These are phyloP conservation scores for Limnephilus lunatus DNA, from an alignment of 2,888 invertebrate genomes.

Conservation along the genomic window DNA sequence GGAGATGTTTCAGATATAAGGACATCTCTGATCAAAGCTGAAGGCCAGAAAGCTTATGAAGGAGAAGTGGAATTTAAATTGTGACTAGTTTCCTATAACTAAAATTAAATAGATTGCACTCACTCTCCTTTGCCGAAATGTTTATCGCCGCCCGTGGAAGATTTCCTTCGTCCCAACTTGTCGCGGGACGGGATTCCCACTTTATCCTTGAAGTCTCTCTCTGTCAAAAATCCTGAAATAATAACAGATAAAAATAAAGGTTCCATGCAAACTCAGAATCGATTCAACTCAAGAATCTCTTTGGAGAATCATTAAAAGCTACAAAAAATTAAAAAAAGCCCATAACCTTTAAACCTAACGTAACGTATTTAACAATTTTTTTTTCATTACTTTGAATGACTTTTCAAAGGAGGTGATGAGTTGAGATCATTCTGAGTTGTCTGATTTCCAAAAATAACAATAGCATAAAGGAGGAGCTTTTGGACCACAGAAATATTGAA, in stretches of 20 bases:
- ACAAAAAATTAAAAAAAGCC: no score
- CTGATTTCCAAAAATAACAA: background rate
- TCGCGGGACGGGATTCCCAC: constrained; percentile 70
- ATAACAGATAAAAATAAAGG: background rate
- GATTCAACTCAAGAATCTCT: no score
- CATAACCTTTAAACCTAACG: no score
- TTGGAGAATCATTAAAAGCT: no score
- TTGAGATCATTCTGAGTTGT: no score
- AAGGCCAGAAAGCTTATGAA: background rate
- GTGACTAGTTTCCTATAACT: background rate
- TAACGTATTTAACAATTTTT: no score
- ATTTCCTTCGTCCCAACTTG: constrained; percentile 75
- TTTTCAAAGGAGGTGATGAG: no score
- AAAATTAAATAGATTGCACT: constrained; percentile 66
- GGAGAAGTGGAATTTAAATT: background rate
- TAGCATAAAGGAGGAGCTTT: background rate
- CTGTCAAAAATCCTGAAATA: constrained; percentile 73
- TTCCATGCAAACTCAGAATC: no score
- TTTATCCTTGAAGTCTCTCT: constrained; percentile 70
- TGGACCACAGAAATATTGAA: background rate
- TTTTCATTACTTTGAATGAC: no score
- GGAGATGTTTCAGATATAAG: no score
- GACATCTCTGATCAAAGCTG: no score
- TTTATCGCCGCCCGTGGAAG: constrained; percentile 72
- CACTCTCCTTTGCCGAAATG: constrained; percentile 74